A percentile compares a stretch with the other conserved stretches of the same genome.
Evolutionary conservation across 2,113 vertebrate genomes (phyloP).

Genomic region (Grantiella picta): DNA sequence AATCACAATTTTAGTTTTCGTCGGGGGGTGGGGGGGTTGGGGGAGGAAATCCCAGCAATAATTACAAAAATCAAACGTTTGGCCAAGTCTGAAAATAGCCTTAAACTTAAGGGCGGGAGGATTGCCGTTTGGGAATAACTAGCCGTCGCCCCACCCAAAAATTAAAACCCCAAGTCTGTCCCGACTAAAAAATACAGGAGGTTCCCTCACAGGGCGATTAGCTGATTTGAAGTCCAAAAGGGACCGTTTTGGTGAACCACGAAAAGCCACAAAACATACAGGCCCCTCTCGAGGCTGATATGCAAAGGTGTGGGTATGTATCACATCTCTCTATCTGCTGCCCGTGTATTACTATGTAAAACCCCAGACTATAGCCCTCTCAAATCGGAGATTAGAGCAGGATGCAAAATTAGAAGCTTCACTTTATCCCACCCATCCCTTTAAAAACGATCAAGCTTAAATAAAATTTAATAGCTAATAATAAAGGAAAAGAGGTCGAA

Average conservation of each 20-base stretch:
- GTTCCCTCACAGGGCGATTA: not conserved
- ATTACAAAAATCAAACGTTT: slow-evolving; percentile 69
- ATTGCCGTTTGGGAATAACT: not conserved
- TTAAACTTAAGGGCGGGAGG: not conserved
- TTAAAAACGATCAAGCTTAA: not conserved
- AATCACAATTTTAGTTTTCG: slow-evolving; percentile 77
- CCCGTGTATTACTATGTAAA: not conserved
- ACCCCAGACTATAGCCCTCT: not conserved
- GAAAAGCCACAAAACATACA: not conserved
- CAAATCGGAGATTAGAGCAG: not conserved
- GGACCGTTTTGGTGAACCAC: not conserved
- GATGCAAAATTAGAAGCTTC: slow-evolving; percentile 11
- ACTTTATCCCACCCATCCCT: not conserved
- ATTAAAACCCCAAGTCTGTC: not conserved
- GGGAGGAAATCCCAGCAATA: slow-evolving; percentile 33
- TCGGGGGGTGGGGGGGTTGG: not conserved
- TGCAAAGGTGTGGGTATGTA: not conserved
- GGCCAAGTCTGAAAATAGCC: slow-evolving; percentile 54
- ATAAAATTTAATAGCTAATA: not conserved
- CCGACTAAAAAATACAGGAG: not conserved
- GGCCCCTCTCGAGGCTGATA: not conserved
- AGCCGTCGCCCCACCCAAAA: not conserved
- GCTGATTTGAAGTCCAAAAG: not conserved
- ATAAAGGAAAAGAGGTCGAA: slow-evolving; percentile 25
- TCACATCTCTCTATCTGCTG: not conserved